Evolutionary conservation across 1,140 invertebrate species (phyloP).

Genomic region (Papilio xuthus): DNA sequence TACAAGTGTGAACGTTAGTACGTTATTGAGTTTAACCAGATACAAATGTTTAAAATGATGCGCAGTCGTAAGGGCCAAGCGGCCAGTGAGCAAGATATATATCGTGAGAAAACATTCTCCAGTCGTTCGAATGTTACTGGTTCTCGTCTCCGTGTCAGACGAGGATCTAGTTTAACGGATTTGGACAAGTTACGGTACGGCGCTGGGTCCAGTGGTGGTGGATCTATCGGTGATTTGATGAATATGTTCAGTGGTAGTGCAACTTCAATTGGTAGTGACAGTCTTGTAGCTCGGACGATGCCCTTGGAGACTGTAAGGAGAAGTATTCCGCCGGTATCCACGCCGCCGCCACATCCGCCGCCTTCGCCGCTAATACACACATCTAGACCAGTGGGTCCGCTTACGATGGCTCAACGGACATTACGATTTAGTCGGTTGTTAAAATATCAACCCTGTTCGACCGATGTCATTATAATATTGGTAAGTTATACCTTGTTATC

Average conservation of each 20-base stretch:
- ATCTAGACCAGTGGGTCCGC: conserved; percentile 67
- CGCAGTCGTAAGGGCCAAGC: conserved; percentile 68
- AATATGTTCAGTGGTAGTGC: conserved; percentile 87
- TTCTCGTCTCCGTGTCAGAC: conserved; percentile 82
- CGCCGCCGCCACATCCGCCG: conserved; percentile 65
- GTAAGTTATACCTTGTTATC: conserved; percentile 55
- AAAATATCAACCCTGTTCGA: conserved; percentile 76
- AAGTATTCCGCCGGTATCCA: conserved; percentile 74
- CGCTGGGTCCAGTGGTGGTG: conserved; percentile 81
- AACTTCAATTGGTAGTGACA: conserved; percentile 85
- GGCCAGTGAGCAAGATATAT: conserved; percentile 73
- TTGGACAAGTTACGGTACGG: conserved; percentile 84
- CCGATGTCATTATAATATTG: conserved; percentile 68
- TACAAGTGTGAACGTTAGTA: conserved; percentile 50
- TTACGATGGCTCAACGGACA: conserved; percentile 86
- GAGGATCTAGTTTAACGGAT: conserved; percentile 88
- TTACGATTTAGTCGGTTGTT: conserved; percentile 85
- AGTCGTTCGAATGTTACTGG: conserved; percentile 54
- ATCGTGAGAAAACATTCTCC: conserved; percentile 59
- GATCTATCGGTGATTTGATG: conserved; percentile 90
- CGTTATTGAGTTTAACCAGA: conserved; percentile 39
- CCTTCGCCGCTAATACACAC: conserved; percentile 71
- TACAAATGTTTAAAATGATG: conserved; percentile 61
- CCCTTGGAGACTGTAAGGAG: conserved; percentile 86
- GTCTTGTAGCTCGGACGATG: conserved; percentile 85